Evolutionary conservation across 2,797 vertebrate genomes (phyloP).

Genomic region (Danio albolineatus): DNA sequence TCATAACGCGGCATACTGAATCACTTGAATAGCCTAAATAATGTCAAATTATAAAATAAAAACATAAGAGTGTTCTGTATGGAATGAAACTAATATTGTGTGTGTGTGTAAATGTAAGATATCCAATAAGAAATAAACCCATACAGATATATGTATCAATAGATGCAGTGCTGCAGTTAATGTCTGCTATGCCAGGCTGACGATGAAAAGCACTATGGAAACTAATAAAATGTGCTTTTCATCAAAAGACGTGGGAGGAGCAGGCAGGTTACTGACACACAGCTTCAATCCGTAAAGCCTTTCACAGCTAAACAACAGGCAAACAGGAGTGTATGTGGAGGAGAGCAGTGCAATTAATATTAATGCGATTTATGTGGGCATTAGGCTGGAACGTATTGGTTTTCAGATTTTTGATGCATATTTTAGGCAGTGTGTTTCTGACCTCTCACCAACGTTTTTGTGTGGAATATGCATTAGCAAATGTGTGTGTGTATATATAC

Average conservation of each 20-base stretch:
- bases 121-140: not conserved
- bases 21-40: not conserved
- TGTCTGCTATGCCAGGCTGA: not conserved
- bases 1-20: no score
- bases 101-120: not conserved
- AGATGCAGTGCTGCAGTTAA: not conserved
- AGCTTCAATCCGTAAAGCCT: not conserved
- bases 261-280: constrained; percentile 21
- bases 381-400: not conserved
- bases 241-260: constrained; percentile 6
- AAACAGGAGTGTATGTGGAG: not conserved
- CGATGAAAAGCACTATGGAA: not conserved
- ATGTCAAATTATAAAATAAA: not conserved
- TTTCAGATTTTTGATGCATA: not conserved
- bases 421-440: not conserved
- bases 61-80: not conserved
- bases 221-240: not conserved
- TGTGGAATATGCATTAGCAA: not conserved
- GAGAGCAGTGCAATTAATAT: constrained; percentile 18
- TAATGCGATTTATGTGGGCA: not conserved
- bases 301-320: not conserved
- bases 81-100: not conserved
- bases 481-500: no score
- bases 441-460: not conserved
- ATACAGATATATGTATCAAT: no score